Conservation (phyloP, 2,113 vertebrate genomes). For the Lampris incognitus region DNA sequence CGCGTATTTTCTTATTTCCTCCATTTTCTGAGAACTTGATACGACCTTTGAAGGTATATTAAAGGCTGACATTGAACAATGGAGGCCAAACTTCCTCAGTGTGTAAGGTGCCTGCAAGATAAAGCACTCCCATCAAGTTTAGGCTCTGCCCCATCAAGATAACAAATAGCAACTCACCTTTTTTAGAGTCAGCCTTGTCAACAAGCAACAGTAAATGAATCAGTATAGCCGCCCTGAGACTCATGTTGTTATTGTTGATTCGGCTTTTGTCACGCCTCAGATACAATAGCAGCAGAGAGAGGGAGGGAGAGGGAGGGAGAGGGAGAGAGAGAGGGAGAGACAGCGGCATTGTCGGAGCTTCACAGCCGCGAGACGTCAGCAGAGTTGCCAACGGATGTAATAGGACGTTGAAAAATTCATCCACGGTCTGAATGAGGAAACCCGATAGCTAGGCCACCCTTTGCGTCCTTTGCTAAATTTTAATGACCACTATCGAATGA, state of each 20-base stretch:
- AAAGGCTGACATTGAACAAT: conserved; percentile 55
- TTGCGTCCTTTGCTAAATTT: conserved; percentile 87
- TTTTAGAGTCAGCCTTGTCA: conserved; percentile 79
- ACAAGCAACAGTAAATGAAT: conserved; percentile 80
- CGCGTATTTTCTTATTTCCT: neutral
- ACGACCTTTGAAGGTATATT: conserved; percentile 25
- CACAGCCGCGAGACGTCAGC: conserved; percentile 70
- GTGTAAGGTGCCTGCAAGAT: conserved; percentile 34
- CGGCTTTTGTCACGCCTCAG: conserved; percentile 64
- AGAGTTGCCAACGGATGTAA: conserved; percentile 80
- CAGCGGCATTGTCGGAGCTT: conserved; percentile 40
- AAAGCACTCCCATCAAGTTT: conserved; percentile 42
- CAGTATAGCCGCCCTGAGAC: conserved; percentile 70
- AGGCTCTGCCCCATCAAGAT: conserved; percentile 44
- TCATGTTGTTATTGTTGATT: conserved; percentile 70
- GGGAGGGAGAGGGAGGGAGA: conserved; percentile 32
- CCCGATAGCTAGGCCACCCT: conserved; percentile 78
- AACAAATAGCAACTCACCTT: conserved; percentile 86
- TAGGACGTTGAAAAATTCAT: conserved; percentile 87
- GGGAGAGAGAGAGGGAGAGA: conserved; percentile 45
- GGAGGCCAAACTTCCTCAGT: conserved; percentile 25
- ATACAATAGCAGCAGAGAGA: conserved; percentile 50
- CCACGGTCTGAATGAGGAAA: conserved; percentile 82
- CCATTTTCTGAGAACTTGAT: conserved; percentile 13
- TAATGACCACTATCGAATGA: conserved; percentile 92